Base-by-base conservation (phyloP, 2,113 vertebrate species). In the Brachypteracias leptosomus region DNA sequence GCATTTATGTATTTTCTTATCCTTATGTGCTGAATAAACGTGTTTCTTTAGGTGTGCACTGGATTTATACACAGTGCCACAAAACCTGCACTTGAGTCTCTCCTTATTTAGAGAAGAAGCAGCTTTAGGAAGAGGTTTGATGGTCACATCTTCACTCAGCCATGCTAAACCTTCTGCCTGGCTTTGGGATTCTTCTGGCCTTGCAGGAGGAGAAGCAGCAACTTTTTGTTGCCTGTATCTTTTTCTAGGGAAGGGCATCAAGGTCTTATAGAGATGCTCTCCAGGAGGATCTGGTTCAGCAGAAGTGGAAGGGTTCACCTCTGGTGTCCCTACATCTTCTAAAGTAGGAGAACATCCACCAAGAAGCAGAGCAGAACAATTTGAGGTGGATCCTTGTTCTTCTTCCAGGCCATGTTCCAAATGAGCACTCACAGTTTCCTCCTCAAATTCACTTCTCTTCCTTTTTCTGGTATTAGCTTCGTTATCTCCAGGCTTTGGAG, bases 1-100 rank as follows among this genome's bases (percentile, higher is more conserved):
- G 79, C 90, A 94, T 38, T 96, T 97, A 74, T 95, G 47, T 13
- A 13, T 88, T 72, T 86, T 96, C 81, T 95, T 96, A 84, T 92
- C 75, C 65, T 95, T 95, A 85, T 97, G 96, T 63, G 63, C 89
- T 40, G 81, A 88, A 81, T 77, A 81, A 80, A 96, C 4, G 13
- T 97, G 97, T 36, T 81, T 97, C 73, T 89, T 96, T 35, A 97
- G 54, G 5, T 28, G 71, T 0, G 26, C 54, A 8, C 16, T 89
- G 72, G 18, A 62, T 44, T 89, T 95, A 58, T 74, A 93, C 0
- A n/a, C 47, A 71, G 72, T 92, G 61, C 51, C 44, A 86, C 97
- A 97, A 89, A 96, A 95, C 15, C 65, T 95, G 78, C 97, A 97
- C 54, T 96, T 96, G 13, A 3, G 14, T 16, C 33, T 88, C 46